Conservation (phyloP, 2,888 invertebrate genomes). For the Fragum sueziense region DNA sequence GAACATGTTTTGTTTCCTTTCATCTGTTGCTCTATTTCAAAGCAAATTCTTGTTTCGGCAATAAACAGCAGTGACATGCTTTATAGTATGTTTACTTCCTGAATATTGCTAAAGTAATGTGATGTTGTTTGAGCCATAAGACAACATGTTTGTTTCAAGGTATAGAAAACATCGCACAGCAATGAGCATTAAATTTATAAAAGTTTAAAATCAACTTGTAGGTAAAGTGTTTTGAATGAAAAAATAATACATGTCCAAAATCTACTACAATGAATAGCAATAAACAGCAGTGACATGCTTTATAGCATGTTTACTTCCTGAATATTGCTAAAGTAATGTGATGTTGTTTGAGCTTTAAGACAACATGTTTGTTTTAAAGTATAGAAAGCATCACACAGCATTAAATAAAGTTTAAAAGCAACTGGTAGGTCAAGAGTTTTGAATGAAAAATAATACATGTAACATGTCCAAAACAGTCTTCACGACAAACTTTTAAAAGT, state of each 20-base stretch:
- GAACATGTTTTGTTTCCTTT: no score
- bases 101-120: conserved; percentile 60
- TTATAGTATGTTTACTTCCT: conserved; percentile 45
- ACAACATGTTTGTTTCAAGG: conserved; percentile 15
- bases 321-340: conserved; percentile 58
- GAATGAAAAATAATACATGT: not conserved
- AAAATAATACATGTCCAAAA: no score
- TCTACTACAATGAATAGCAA: no score
- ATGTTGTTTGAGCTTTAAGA: conserved; percentile 46
- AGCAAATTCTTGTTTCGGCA: no score
- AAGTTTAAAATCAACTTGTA: not conserved
- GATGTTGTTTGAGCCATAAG: conserved; percentile 45
- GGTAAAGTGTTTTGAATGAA: not conserved
- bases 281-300: conserved; percentile 48
- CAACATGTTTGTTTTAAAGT: conserved; percentile 13
- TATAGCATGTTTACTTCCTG: conserved; percentile 51
- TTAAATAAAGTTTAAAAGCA: not conserved
- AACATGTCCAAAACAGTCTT: no score
- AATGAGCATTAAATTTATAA: no score
- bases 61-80: conserved; percentile 48
- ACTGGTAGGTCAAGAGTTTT: not conserved
- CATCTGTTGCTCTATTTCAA: no score
- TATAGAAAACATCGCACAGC: conserved; percentile 27
- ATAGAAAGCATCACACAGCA: conserved; percentile 26
- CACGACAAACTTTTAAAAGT: no score